Evolutionary conservation across 2,113 vertebrate species (phyloP), one percentile per base, ranked within the genome.

Genomic region (Xyrauchen texanus): DNA sequence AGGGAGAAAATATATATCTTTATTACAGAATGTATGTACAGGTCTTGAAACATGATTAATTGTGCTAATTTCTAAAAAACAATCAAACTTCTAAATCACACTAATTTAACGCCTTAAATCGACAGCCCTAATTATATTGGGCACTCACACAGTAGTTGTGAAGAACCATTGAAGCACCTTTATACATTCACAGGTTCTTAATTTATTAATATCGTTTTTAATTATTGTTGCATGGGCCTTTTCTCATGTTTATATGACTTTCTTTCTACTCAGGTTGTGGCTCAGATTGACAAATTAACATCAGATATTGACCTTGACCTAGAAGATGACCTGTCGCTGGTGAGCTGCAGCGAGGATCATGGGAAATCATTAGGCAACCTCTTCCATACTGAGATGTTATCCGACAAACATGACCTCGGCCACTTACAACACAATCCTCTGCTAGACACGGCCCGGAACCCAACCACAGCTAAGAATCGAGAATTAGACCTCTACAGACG

Each of bases 231-330:
- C 3, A 34, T 34, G 21, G 21, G 21, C 21, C 1, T 34, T 34
- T 34, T 34, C 21, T 34, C 21, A 34, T 61, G 51, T 63, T 8
- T 13, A 1, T n/a, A 0, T 49, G 21, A 73, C 13, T 72, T 9
- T 58, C 45, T 85, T 45, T 82, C 58, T 67, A 64, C 16, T 0
- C 88, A 95, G 94, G 94, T 95, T 84, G 93, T 95, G 87, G 92
- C 85, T 83, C 94, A 95, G 90, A 95, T 95, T 0, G 95, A 95
- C 87, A 94, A 90, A 51, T 87, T 95, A 74, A 95, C 95, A 0
- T 92, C 91, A 0, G 92, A 94, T 87, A 94, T 95, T 3, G 93
- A 93, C 80, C 92, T 95, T 2, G 93, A 95, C 58, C 84, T 93
- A 72, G 94, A 94, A 76, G 79, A 78, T 6, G 76, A 84, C 45